Conservation (phyloP, 2,113 vertebrate species). For the Pelvicachromis taeniatus region DNA sequence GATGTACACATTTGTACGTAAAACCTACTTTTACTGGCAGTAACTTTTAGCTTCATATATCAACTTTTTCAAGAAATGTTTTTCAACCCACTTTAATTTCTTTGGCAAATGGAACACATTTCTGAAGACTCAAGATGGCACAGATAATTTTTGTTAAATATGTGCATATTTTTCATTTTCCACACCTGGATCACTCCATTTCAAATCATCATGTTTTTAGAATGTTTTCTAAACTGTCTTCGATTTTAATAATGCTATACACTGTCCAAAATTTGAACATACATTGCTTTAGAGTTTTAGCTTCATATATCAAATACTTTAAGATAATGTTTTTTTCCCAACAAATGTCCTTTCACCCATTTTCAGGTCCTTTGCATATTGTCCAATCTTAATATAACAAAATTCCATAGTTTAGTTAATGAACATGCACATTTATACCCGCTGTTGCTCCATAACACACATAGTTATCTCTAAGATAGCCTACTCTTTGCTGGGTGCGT, state of each 20-base stretch:
- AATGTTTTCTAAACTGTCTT: not conserved
- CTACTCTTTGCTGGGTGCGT: not conserved
- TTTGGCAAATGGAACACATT: accelerated
- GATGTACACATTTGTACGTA: not conserved
- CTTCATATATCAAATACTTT: not conserved
- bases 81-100: not conserved
- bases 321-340: not conserved
- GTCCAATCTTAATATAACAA: not conserved
- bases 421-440: not conserved
- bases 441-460: not conserved
- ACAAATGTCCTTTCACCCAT: not conserved
- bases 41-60: not conserved
- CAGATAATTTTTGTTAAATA: not conserved
- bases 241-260: too few relatives aligned
- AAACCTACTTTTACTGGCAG: not conserved
- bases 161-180: not conserved
- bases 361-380: not conserved
- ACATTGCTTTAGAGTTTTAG: not conserved
- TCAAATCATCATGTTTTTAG: not conserved
- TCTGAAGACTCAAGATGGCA: not conserved
- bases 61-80: not conserved
- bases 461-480: not conserved
- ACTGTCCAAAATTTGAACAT: not conserved
- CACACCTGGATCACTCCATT: not conserved
- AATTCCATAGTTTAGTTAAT: not conserved